These are phyloP conservation scores for Lithobates pipiens DNA, from an alignment of 2,797 vertebrate genomes.

Conservation along the genomic window DNA sequence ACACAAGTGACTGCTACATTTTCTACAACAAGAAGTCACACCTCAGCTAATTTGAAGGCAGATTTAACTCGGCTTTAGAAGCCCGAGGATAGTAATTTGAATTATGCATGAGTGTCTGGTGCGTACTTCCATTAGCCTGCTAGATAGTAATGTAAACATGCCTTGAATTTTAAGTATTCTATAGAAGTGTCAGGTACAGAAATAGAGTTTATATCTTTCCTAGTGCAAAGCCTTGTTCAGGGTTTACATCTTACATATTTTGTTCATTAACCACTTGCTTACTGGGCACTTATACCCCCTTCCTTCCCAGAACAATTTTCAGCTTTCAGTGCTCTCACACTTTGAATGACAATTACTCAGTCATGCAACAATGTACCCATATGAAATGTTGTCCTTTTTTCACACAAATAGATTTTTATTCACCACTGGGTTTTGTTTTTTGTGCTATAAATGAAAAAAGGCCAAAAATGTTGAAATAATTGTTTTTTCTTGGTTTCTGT, in stretches of 20 bases:
- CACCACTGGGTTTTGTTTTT: too few relatives aligned
- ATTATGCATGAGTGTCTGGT: constrained; percentile 84
- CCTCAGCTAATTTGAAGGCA: constrained; percentile 78
- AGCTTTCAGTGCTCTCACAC: too few relatives aligned
- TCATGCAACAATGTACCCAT: too few relatives aligned
- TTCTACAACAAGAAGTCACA: constrained; percentile 79
- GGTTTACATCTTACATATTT: constrained; percentile 50
- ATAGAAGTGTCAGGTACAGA: constrained; percentile 78
- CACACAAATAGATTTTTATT: too few relatives aligned
- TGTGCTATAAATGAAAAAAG: too few relatives aligned
- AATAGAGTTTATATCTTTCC: constrained; percentile 78
- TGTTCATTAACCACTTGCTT: neutral
- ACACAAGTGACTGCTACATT: constrained; percentile 70
- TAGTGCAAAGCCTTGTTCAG: constrained; percentile 35
- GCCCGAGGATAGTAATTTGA: constrained; percentile 82
- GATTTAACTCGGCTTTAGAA: constrained; percentile 79
- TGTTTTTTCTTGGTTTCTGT: too few relatives aligned
- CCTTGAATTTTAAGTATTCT: constrained; percentile 82
- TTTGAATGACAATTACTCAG: too few relatives aligned
- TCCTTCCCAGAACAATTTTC: too few relatives aligned
- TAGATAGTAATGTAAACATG: constrained; percentile 81
- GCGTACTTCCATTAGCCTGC: constrained; percentile 79
- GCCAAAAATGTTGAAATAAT: too few relatives aligned
- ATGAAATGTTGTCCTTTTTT: too few relatives aligned
- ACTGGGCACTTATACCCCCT: too few relatives aligned